Percentiles rank a stretch among this genome's conserved stretches.
Conservation (phyloP, 2,797 vertebrate genomes). For the Myioborus miniatus region DNA sequence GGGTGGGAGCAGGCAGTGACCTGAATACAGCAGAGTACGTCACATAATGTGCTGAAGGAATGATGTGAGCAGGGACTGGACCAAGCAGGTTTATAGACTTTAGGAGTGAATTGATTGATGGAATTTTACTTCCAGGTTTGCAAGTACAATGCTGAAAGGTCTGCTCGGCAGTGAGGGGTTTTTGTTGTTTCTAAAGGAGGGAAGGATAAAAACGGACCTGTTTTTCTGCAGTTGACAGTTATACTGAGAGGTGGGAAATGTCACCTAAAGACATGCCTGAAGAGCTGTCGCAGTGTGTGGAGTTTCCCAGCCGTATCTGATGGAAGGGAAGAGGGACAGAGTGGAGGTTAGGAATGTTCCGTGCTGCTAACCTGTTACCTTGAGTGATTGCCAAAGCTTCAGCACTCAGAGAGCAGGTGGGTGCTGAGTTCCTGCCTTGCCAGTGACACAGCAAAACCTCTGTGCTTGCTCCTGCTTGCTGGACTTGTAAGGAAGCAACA, state of each 20-base stretch:
- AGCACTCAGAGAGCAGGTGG: not conserved
- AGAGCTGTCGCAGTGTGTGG: not conserved
- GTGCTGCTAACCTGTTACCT: not conserved
- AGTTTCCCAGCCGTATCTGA: fast-evolving
- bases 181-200: not conserved
- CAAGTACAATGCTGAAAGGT: not conserved
- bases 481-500: not conserved
- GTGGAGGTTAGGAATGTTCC: not conserved
- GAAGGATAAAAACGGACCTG: not conserved
- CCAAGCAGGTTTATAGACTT: too few species aligned
- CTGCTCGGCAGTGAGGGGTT: not conserved
- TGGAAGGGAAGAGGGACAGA: not conserved
- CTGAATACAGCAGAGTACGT: not conserved
- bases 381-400: not conserved
- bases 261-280: not conserved
- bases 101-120: not conserved
- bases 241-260: not conserved
- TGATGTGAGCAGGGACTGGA: not conserved
- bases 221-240: not conserved
- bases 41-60: fast-evolving
- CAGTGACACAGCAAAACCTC: not conserved
- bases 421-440: not conserved
- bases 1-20: not conserved
- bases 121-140: not conserved
- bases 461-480: not conserved